A percentile compares a stretch with the other conserved stretches of the same genome.
These are phyloP conservation scores for Cheilosia scutellata DNA, from an alignment of 2,888 invertebrate species.

Conservation along the genomic window DNA sequence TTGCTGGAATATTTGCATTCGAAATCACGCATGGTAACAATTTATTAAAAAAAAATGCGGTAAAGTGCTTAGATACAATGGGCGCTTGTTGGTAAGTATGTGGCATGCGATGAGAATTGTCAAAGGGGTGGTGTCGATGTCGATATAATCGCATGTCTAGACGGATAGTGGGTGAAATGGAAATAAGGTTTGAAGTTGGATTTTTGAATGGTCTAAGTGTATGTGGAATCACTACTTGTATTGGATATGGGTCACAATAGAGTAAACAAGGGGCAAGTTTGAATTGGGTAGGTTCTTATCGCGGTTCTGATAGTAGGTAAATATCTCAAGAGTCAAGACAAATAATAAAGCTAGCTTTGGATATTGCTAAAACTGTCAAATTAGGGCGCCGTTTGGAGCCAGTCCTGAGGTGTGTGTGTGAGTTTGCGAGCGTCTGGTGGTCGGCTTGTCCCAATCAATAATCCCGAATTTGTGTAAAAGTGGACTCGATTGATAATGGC, in stretches of 20 bases:
- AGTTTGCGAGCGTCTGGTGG: too few species aligned
- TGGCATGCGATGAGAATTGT: conserved; percentile 21
- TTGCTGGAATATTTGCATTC: conserved; percentile 48
- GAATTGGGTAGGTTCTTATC: too few species aligned
- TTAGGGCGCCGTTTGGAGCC: too few species aligned
- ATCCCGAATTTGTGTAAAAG: too few species aligned
- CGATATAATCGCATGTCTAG: conserved; percentile 54
- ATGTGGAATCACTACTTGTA: background rate
- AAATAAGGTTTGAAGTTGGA: background rate
- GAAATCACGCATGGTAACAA: conserved; percentile 52
- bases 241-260: background rate
- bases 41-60: conserved; percentile 14
- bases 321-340: too few species aligned
- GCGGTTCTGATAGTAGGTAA: too few species aligned
- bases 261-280: background rate
- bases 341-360: too few species aligned
- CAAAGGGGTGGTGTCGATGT: conserved; percentile 43
- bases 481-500: too few species aligned
- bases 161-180: conserved; percentile 24
- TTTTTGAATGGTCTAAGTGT: conserved; percentile 4
- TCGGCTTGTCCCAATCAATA: too few species aligned
- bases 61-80: conserved; percentile 30
- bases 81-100: conserved; percentile 8
- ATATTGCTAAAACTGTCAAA: too few species aligned
- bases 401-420: too few species aligned